phyloP scores from a whole-genome alignment of 2,113 vertebrate genomes.

The Pseudopodoces humilis region DNA sequence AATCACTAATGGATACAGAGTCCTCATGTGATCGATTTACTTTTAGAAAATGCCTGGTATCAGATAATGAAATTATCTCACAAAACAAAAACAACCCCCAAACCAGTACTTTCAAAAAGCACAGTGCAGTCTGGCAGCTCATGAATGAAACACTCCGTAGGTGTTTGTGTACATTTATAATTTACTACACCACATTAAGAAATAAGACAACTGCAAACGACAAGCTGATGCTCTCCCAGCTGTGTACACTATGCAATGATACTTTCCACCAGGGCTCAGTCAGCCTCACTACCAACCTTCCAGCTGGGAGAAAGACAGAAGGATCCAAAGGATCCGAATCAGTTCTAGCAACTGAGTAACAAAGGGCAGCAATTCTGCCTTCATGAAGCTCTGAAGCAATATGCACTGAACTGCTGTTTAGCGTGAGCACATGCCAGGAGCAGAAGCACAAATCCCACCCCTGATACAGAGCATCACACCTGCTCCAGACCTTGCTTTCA shows the following conservation, averaged over 20 bases:
- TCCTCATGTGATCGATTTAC: neutral
- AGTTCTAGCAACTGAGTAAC: neutral
- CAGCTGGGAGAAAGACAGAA: neutral
- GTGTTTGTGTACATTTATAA: slow-evolving; percentile 41
- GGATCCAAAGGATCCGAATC: neutral
- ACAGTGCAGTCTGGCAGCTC: neutral
- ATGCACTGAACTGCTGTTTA: neutral
- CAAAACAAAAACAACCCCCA: neutral
- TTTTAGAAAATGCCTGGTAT: neutral
- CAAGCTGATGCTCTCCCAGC: slow-evolving; percentile 10
- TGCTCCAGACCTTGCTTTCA: neutral
- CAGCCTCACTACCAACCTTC: neutral
- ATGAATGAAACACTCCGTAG: slow-evolving; percentile 19
- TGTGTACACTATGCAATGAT: neutral
- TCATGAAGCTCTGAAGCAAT: neutral
- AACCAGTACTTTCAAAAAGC: neutral
- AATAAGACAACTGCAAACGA: neutral
- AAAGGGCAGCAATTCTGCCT: neutral
- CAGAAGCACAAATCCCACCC: neutral
- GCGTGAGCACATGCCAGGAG: neutral
- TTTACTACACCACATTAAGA: slow-evolving; percentile 30
- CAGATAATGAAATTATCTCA: neutral
- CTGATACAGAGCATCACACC: neutral
- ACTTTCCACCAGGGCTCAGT: neutral
- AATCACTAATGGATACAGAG: neutral